Evolutionary conservation across 2,113 vertebrate species (phyloP).

Genomic region (Larimichthys crocea): DNA sequence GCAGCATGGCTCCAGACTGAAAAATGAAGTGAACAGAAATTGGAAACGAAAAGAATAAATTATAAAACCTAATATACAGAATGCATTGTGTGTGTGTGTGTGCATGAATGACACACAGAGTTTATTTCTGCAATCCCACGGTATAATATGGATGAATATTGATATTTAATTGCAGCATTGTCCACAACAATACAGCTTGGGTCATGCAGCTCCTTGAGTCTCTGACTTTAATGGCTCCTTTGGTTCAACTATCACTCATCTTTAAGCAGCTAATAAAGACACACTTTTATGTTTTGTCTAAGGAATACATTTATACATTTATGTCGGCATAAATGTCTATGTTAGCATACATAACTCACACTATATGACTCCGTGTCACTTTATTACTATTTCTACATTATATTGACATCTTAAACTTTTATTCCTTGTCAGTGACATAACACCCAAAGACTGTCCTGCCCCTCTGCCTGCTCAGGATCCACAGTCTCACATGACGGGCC

Average conservation of each 20-base stretch:
- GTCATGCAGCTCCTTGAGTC: not conserved
- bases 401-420: too few relatives aligned
- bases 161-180: not conserved
- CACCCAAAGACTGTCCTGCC: not conserved
- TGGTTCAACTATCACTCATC: not conserved
- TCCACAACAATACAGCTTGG: not conserved
- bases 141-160: not conserved
- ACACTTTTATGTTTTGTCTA: not conserved
- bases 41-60: constrained; percentile 1
- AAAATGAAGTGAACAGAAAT: constrained; percentile 1
- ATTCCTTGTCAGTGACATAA: not conserved
- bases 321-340: not conserved
- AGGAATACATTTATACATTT: not conserved
- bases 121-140: not conserved
- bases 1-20: not conserved
- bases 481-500: not conserved
- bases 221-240: not conserved
- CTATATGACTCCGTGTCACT: not conserved
- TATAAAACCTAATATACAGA: not conserved
- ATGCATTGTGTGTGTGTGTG: not conserved
- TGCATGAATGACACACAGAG: not conserved
- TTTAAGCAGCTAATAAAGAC: constrained; percentile 2
- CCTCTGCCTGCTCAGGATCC: not conserved
- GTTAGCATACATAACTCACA: not conserved
- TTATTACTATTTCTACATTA: not conserved